Conservation (phyloP, 2,113 vertebrate species). For the Cervus canadensis region DNA sequence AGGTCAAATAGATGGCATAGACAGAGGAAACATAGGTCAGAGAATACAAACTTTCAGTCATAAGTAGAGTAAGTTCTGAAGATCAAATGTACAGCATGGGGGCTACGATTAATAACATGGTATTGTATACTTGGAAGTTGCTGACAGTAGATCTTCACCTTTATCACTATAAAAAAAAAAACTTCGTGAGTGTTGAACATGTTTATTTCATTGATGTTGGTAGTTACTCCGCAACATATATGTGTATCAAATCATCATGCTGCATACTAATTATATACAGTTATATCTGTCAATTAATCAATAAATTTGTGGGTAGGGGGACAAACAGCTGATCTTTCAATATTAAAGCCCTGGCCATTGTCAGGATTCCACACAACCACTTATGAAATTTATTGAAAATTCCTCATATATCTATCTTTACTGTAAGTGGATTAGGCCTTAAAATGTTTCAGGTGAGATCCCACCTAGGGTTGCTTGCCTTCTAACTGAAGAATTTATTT, state of each 20-base stretch:
- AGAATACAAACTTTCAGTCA: neutral
- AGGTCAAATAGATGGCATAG: neutral
- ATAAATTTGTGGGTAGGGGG: neutral
- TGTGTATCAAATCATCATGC: neutral
- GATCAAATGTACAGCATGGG: neutral
- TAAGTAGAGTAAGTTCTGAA: neutral
- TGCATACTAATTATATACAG: neutral
- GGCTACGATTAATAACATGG: neutral
- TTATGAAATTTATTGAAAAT: slow-evolving; percentile 11
- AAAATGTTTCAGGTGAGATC: neutral
- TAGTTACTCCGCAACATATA: neutral
- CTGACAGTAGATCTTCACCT: neutral
- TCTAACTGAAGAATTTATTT: neutral
- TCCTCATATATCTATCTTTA: neutral
- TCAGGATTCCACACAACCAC: neutral
- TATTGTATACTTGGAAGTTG: neutral
- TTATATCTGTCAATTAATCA: neutral
- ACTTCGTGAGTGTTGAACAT: neutral
- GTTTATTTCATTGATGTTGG: neutral
- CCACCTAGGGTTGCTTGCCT: neutral
- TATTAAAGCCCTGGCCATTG: neutral
- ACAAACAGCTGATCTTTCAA: neutral
- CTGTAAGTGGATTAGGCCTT: neutral
- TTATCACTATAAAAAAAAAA: neutral
- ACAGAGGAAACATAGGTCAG: neutral